Evolutionary conservation across 2,888 invertebrate species (phyloP), one percentile per base, ranked within the genome.

Genomic region (Ceramica pisi): DNA sequence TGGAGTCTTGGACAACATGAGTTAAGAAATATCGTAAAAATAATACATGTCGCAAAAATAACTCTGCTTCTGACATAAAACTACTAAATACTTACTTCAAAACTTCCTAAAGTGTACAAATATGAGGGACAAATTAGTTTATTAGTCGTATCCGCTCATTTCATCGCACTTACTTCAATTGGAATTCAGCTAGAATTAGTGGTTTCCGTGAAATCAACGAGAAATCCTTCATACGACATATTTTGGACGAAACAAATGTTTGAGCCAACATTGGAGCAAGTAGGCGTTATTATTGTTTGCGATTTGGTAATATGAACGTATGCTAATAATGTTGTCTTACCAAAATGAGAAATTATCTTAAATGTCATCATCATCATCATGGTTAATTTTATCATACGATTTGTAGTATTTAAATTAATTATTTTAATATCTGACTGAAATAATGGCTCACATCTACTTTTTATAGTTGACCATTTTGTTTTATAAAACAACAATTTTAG

Each of bases 241-340:
- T 35, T 64, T 41, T 0, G 8, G n/a, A 60, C 51, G 72, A 19
- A 12, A 51, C 66, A 48, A 67, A 76, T 63, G 35, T 81, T 81
- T 68, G 73, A 4, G 0, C 68, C 44, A 81, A 61, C 48, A 23
- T 66, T 72, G 57, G 68, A 35, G 55, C 48, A 66, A 73, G 80
- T 81, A 80, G 81, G 78, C 68, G 73, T 69, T 69, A 72, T 75
- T 75, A 50, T 65, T 70, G 61, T 80, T 71, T 48, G 56, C 48
- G 55, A 31, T 73, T 71, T 65, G 56, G 66, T 35, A 74, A 67
- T 46, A 46, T 23, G 55, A 70, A 70, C 55, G 56, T 71, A 75
- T 80, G 66, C 21, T 77, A 77, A 77, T 80, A 81, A 64, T 44
- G 66, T 73, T 21, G 82, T 80, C 44, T 82, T 74, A 44, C 84